Evolutionary conservation across 2,888 invertebrate genomes (phyloP).

Genomic region (Drosophila merina): DNA sequence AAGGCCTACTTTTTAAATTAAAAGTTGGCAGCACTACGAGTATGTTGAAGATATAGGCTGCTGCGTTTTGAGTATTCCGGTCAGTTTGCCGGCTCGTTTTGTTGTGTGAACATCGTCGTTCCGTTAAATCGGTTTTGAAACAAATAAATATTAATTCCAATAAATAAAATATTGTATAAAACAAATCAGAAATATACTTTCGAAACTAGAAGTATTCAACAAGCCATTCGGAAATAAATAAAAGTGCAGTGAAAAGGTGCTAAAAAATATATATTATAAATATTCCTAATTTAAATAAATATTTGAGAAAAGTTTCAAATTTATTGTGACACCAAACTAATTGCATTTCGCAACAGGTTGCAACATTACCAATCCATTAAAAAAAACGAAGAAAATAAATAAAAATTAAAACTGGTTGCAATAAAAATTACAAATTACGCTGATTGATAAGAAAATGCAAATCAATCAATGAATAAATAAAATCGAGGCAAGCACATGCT

Average conservation of each 20-base stretch:
- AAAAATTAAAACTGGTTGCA: background rate
- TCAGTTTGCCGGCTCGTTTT: slow-evolving; percentile 19
- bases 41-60: slow-evolving; percentile 13
- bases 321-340: background rate
- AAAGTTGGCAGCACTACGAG: too few species aligned
- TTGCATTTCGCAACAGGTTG: background rate
- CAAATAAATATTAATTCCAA: slow-evolving; percentile 3
- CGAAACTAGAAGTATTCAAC: background rate
- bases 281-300: background rate
- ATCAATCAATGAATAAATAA: slow-evolving; percentile 6
- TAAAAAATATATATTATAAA: background rate
- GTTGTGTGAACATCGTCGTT: slow-evolving; percentile 13
- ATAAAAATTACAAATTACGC: background rate
- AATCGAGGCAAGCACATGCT: slow-evolving; percentile 8
- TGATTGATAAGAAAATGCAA: slow-evolving; percentile 4
- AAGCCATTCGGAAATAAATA: background rate
- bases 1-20: too few species aligned
- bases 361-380: background rate
- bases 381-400: background rate
- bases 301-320: background rate
- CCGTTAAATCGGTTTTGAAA: slow-evolving; percentile 15
- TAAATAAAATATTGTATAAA: background rate
- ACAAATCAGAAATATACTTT: slow-evolving; percentile 1
- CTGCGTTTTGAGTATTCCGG: slow-evolving; percentile 27
- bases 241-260: slow-evolving; percentile 7